Base-by-base conservation (phyloP, 2,113 vertebrate species). In the Hippocampus abdominalis region DNA sequence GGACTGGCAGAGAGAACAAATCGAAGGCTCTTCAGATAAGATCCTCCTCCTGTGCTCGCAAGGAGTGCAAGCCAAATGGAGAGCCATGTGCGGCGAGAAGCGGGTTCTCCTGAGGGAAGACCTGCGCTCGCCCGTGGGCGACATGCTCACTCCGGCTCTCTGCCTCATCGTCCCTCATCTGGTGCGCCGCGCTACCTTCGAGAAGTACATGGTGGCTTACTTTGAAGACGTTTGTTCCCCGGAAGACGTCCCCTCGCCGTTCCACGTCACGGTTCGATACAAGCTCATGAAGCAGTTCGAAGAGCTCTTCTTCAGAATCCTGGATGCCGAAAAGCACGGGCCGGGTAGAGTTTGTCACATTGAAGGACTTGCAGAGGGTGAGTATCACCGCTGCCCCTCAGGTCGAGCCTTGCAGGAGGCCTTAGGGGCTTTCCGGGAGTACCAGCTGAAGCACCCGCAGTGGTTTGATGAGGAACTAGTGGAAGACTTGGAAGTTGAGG, bases 41-140 rank as follows among this genome's bases (percentile, higher is more conserved):
- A 94, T 98, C 73, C 85, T 98, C 10, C 81, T 98, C 78, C 84
- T 98, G 18, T 98, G 96, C 67, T 98, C 96, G 8, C 91, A 85
- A 8, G 96, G 97, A 2, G 94, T 96, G 2, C 89, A 82, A 40
- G 94, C 95, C 71, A 98, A 98, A 36, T 98, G 97, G 96, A 93
- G 91, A 70, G 94, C 95, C 54, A 94, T 96, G 92, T 94, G 96
- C 0, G 91, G 92, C 1, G 82, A 68, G 1, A 76, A 77, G 16
- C 68, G 5, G n/a, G 73, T 96, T 21, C 83, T 80, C 36, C 92
- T 97, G 42, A 93, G 80, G 66, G 93, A 95, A 61, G 97, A 98
- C 48, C 72, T 61, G 11, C 36, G 56, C 3, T 92, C 93, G 40
- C 85, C 91, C 0, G 3, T 82, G 0, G 95, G 94, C 4, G 97